A percentile compares a stretch with the other conserved stretches of the same genome.
phyloP scores from a whole-genome alignment of 2,113 vertebrate genomes.

The Diphyllodes magnificus region DNA sequence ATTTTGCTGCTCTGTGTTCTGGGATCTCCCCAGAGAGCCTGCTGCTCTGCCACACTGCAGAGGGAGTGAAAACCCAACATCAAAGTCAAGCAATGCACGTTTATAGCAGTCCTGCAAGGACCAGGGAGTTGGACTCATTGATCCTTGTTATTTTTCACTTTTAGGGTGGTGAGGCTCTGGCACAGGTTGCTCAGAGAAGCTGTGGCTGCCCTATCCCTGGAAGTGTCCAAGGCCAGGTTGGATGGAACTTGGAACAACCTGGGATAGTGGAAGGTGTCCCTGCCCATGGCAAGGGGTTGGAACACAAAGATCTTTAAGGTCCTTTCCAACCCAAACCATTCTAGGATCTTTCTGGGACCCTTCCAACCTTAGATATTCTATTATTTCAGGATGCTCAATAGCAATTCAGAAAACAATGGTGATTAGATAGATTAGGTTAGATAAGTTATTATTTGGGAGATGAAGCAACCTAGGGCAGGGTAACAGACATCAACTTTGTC shows the following conservation, averaged over 20 bases:
- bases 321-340: not conserved
- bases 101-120: not conserved
- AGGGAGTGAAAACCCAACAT: not conserved
- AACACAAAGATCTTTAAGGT: not conserved
- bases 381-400: not conserved
- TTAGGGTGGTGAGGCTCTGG: not conserved
- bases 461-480: not conserved
- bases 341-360: not conserved
- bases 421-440: not conserved
- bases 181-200: not conserved
- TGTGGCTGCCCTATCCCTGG: not conserved
- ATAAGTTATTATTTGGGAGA: not conserved
- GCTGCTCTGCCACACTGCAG: not conserved
- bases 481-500: not conserved
- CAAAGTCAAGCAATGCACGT: not conserved
- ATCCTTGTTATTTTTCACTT: not conserved
- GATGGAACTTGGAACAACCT: accelerated
- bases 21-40: not conserved
- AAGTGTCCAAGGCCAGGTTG: not conserved
- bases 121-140: not conserved
- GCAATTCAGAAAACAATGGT: not conserved
- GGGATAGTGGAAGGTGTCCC: not conserved
- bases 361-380: not conserved
- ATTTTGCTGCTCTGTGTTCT: not conserved
- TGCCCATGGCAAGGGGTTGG: not conserved